Conservation (phyloP, 2,797 vertebrate species). For the Rousettus madagascariensis region DNA sequence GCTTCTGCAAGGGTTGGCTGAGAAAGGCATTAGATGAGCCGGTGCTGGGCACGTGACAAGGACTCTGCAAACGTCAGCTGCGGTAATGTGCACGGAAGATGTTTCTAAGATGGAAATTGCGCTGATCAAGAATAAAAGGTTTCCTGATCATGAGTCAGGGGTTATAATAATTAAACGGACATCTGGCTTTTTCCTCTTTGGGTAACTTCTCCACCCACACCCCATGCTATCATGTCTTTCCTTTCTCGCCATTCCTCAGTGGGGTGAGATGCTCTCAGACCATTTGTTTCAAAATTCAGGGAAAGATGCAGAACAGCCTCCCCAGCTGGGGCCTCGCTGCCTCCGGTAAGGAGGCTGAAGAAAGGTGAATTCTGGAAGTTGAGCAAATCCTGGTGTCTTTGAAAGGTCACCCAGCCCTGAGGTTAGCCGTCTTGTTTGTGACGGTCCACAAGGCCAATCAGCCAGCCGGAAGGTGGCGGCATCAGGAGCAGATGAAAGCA, state of each 20-base stretch:
- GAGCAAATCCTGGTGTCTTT: conserved; percentile 67
- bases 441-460: not conserved
- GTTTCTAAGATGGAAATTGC: not conserved
- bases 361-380: conserved; percentile 72
- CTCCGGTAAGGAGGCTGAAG: conserved; percentile 66
- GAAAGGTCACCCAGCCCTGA: conserved; percentile 51
- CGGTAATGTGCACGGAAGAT: not conserved
- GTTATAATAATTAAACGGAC: not conserved
- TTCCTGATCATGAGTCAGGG: not conserved
- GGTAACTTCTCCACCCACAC: not conserved
- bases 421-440: not conserved
- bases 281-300: conserved; percentile 46
- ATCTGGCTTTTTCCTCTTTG: too few species aligned
- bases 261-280: not conserved
- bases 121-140: not conserved
- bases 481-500: not conserved
- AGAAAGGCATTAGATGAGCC: fast-evolving
- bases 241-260: not conserved
- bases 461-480: not conserved
- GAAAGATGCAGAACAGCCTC: conserved; percentile 60
- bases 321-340: conserved; percentile 8
- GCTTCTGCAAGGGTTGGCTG: not conserved
- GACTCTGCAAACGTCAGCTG: not conserved
- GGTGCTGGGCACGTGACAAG: fast-evolving
- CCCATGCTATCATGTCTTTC: not conserved